Conservation (phyloP, 2,113 vertebrate genomes). For the Tupaia chinensis region DNA sequence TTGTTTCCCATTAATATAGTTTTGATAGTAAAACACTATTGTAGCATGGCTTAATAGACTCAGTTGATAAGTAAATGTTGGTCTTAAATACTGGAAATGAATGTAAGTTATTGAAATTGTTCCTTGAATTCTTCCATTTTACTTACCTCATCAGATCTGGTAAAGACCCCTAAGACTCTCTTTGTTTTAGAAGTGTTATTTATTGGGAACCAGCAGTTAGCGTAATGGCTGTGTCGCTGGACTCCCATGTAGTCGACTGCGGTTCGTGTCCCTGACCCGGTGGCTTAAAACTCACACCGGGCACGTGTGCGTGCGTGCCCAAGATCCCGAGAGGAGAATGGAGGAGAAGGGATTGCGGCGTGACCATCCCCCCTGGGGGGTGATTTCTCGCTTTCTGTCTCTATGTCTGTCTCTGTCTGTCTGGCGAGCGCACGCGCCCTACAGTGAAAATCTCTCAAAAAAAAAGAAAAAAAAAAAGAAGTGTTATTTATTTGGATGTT, state of each 20-base stretch:
- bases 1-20: constrained; percentile 77
- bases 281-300: too few relatives aligned
- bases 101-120: constrained; percentile 48
- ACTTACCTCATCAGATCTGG: constrained; percentile 14
- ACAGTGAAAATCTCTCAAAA: too few relatives aligned
- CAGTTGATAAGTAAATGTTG: constrained; percentile 61
- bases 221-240: too few relatives aligned
- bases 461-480: neutral
- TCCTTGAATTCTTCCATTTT: constrained; percentile 62
- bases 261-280: too few relatives aligned
- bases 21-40: constrained; percentile 49
- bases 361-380: too few relatives aligned
- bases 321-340: too few relatives aligned
- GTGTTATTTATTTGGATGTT: neutral
- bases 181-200: constrained; percentile 58
- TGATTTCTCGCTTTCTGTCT: too few relatives aligned
- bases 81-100: constrained; percentile 61
- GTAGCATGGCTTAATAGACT: constrained; percentile 48
- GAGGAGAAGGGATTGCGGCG: too few relatives aligned
- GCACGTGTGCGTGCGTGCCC: too few relatives aligned
- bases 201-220: neutral
- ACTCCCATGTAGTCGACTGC: too few relatives aligned
- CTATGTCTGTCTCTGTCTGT: too few relatives aligned
- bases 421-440: too few relatives aligned
- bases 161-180: neutral